A percentile compares a stretch with the other conserved stretches of the same genome.
These are phyloP conservation scores for Hipposideros armiger DNA, from an alignment of 2,113 vertebrate species.

Conservation along the genomic window DNA sequence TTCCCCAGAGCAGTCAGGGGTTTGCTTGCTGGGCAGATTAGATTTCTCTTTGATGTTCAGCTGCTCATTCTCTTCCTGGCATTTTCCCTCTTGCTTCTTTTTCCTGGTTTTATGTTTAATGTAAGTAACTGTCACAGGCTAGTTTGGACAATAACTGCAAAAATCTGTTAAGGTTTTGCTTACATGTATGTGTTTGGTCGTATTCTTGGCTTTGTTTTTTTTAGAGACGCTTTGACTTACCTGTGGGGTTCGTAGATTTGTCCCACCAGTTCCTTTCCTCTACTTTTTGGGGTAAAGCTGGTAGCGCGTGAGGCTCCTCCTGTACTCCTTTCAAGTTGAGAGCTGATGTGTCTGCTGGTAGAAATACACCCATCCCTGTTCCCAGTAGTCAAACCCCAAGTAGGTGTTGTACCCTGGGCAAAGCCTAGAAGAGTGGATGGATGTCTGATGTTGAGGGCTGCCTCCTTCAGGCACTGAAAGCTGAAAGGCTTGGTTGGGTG, in stretches of 20 bases:
- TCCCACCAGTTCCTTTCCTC: background rate
- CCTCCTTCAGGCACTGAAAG: background rate
- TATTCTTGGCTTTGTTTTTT: conserved; percentile 57
- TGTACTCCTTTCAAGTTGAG: conserved; percentile 4
- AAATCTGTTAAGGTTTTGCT: conserved; percentile 27
- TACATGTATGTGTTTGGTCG: background rate
- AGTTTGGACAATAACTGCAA: conserved; percentile 3
- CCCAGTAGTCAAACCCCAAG: background rate
- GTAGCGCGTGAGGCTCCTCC: background rate
- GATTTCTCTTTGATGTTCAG: background rate
- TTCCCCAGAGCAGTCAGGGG: background rate
- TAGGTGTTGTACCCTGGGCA: background rate
- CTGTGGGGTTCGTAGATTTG: background rate
- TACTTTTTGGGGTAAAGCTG: background rate
- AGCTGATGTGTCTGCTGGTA: background rate
- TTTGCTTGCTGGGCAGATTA: background rate
- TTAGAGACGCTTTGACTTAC: conserved; percentile 9
- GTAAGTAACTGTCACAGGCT: background rate
- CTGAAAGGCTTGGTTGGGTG: conserved; percentile 17
- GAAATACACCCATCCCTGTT: background rate
- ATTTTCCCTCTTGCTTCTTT: conserved; percentile 17
- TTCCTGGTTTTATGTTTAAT: conserved; percentile 46
- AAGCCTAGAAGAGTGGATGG: background rate
- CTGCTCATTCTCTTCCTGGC: background rate
- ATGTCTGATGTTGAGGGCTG: background rate